A percentile compares a stretch with the other conserved stretches of the same genome.
phyloP scores from a whole-genome alignment of 1,140 invertebrate species.

The Leptopilina clavipes region DNA sequence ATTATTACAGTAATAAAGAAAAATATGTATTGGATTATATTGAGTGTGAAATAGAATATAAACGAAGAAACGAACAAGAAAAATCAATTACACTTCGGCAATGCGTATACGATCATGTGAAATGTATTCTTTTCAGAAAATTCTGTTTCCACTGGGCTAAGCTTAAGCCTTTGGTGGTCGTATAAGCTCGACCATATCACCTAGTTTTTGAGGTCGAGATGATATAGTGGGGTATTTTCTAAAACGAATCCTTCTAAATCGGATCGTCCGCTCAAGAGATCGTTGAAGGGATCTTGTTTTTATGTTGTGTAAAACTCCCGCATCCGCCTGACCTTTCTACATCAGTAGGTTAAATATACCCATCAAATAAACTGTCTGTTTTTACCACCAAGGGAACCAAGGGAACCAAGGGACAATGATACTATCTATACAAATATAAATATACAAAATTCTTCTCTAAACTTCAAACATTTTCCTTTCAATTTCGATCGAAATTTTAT shows the following conservation, averaged over 20 bases:
- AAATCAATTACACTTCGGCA: conserved; percentile 18
- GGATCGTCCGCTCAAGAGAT: conserved; percentile 6
- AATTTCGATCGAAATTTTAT: too few relatives aligned
- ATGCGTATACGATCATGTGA: not conserved
- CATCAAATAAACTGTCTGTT: not conserved
- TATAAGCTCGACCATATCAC: not conserved
- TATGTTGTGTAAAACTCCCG: conserved; percentile 10
- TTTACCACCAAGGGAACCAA: not conserved
- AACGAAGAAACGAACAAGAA: not conserved
- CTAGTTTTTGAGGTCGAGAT: not conserved
- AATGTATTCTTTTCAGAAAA: conserved; percentile 27
- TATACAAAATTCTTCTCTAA: not conserved
- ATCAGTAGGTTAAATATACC: not conserved
- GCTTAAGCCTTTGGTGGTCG: not conserved
- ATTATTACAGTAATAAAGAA: not conserved
- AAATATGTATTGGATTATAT: not conserved
- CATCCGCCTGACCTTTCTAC: not conserved
- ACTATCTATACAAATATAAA: not conserved
- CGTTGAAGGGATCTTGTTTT: conserved; percentile 1
- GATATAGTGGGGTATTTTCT: not conserved
- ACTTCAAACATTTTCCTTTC: too few relatives aligned
- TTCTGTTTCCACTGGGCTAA: conserved; percentile 20
- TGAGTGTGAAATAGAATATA: conserved; percentile 4
- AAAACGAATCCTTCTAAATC: conserved; percentile 17
- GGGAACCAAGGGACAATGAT: not conserved